Base-by-base conservation (phyloP, 1,140 invertebrate species). In the Drosophila ohnishii region DNA sequence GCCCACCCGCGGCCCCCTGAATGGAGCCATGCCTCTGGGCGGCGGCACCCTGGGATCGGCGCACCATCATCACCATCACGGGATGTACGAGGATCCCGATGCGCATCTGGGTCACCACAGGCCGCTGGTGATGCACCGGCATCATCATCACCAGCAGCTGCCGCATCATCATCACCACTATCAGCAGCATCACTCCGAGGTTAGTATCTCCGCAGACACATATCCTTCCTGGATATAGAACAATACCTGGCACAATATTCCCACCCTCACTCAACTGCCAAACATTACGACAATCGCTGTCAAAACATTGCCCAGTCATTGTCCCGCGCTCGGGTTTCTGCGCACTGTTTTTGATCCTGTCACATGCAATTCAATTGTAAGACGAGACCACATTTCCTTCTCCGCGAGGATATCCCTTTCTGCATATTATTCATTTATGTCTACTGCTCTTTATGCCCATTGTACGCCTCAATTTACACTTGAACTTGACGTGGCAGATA, bases 71-170 rank as follows among this genome's bases (percentile, higher is more conserved):
- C 62, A 76, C 30, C 80, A 86, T 42, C 81, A 85, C 66, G 80
- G 85, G 39, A 80, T 88, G 84, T 95, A 95, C 92, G 94, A 95
- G 92, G 95, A 95, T 92, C 92, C 91, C 11, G 91, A 92, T 76
- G 85, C 88, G 48, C 91, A 91, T 74, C 51, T 92, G 77, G 90
- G 90, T 25, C 89, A 91, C 40, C 88, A 91, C 48, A 75, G 90
- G 45, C 91, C 91, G 25, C 40, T 92, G 51, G 90, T 92, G 28
- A 89, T 91, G 91, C 78, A 90, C 30, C 91, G 90, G 53, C 90
- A 91, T 78, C 90, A 90, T 55, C 74, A 95, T 90, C 92, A 84
- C 13, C 81, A 90, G 63, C 75, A 81, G 62, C 76, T 85, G 78
- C 60, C 85, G 34, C 79, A 78, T 22, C 83, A 90, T 70, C 88